phyloP scores from a whole-genome alignment of 2,797 vertebrate species.

The Hydrophis major region DNA sequence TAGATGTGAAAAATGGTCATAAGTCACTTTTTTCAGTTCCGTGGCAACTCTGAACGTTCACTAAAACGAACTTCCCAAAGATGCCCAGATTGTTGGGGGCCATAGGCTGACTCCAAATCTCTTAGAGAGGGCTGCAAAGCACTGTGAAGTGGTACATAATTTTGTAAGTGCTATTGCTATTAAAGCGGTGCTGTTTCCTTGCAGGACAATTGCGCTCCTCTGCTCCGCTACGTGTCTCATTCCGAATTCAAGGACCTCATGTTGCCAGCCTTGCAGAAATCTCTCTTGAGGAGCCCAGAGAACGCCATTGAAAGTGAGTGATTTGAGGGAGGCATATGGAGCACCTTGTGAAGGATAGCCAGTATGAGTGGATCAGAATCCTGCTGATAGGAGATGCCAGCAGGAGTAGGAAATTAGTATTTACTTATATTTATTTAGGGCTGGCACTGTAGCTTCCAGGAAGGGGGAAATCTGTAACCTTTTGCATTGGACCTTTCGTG shows the following conservation, averaged over 20 bases:
- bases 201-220: slow-evolving; percentile 82
- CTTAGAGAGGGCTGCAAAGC: too few species aligned
- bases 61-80: too few species aligned
- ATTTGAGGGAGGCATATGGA: neutral
- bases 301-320: slow-evolving; percentile 91
- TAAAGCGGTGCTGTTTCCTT: slow-evolving; percentile 22
- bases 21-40: too few species aligned
- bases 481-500: neutral
- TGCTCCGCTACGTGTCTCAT: slow-evolving; percentile 89
- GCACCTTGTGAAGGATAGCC: neutral
- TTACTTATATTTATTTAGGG: too few species aligned
- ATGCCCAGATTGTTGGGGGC: too few species aligned
- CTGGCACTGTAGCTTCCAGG: too few species aligned
- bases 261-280: slow-evolving; percentile 90
- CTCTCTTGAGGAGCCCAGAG: slow-evolving; percentile 92
- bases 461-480: neutral
- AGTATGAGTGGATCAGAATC: neutral
- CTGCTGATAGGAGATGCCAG: neutral
- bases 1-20: too few species aligned
- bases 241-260: slow-evolving; percentile 90
- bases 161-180: neutral
- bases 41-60: too few species aligned
- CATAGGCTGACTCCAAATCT: too few species aligned
- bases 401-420: neutral
- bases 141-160: too few species aligned